These are phyloP conservation scores for Epistrophe eligans DNA, from an alignment of 2,888 invertebrate species.

Conservation along the genomic window DNA sequence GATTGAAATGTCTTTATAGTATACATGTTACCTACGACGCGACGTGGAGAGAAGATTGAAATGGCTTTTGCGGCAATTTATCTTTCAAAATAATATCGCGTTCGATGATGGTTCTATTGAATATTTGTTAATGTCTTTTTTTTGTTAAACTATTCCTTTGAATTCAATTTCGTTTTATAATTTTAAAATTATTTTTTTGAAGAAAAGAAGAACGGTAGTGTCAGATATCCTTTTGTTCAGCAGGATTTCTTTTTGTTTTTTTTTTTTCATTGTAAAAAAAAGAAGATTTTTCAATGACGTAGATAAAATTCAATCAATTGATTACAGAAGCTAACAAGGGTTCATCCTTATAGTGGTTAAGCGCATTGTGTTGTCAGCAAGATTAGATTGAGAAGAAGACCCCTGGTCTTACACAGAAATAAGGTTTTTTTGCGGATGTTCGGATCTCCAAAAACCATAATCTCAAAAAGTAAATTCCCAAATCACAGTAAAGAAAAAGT, in stretches of 20 bases:
- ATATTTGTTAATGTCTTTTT: background rate
- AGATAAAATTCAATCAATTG: constrained; percentile 15
- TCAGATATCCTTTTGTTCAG: constrained; percentile 2
- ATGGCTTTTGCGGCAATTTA: background rate
- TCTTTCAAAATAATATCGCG: constrained; percentile 7
- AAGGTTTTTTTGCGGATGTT: too few species aligned
- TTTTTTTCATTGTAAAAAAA: too few species aligned
- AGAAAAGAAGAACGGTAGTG: constrained; percentile 1
- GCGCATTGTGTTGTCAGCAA: background rate
- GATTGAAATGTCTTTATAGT: constrained; percentile 48
- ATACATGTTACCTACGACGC: background rate
- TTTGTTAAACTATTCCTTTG: constrained; percentile 7
- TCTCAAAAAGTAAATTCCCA: too few species aligned
- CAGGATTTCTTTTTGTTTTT: background rate
- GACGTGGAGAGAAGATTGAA: background rate
- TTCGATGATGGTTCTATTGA: constrained; percentile 34
- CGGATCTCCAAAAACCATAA: too few species aligned
- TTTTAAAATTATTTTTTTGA: background rate
- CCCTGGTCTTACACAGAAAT: background rate
- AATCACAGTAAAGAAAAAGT: too few species aligned
- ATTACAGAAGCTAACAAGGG: constrained; percentile 10
- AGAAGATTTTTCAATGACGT: background rate
- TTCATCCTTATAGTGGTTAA: background rate
- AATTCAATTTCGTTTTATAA: background rate
- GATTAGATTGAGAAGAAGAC: background rate